phyloP scores from a whole-genome alignment of 2,888 invertebrate genomes.

The Abrostola tripartita region DNA sequence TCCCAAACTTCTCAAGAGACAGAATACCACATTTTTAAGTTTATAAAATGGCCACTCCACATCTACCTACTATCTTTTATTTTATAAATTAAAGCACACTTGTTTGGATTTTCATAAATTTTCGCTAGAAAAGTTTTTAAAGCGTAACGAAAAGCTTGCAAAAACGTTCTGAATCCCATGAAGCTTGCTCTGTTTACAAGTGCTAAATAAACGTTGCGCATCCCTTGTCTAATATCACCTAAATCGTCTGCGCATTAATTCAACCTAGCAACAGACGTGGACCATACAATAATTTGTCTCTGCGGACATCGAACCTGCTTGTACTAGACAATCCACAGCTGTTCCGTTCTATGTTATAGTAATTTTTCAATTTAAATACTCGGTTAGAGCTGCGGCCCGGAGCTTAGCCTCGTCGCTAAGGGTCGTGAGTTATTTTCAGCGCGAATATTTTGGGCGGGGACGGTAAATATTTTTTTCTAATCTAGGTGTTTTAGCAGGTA shows the following conservation, averaged over 20 bases:
- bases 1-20: not conserved
- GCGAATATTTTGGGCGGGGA: not conserved
- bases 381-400: not conserved
- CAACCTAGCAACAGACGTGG: constrained; percentile 2
- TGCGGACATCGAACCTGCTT: constrained; percentile 11
- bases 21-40: not conserved
- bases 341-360: not conserved
- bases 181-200: not conserved
- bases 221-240: not conserved
- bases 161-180: too few relatives aligned
- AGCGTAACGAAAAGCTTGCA: not conserved
- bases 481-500: too few relatives aligned
- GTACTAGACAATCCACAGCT: constrained; percentile 16
- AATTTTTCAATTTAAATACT: constrained; percentile 3
- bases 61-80: not conserved
- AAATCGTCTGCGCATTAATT: not conserved
- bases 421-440: not conserved
- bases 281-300: constrained; percentile 15
- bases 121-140: not conserved
- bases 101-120: too few relatives aligned
- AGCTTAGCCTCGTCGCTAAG: not conserved
- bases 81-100: too few relatives aligned
- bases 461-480: too few relatives aligned
- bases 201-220: not conserved
- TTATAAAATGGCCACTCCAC: not conserved